phyloP scores from a whole-genome alignment of 1,140 invertebrate genomes.

The Trichonephila clavipes region DNA sequence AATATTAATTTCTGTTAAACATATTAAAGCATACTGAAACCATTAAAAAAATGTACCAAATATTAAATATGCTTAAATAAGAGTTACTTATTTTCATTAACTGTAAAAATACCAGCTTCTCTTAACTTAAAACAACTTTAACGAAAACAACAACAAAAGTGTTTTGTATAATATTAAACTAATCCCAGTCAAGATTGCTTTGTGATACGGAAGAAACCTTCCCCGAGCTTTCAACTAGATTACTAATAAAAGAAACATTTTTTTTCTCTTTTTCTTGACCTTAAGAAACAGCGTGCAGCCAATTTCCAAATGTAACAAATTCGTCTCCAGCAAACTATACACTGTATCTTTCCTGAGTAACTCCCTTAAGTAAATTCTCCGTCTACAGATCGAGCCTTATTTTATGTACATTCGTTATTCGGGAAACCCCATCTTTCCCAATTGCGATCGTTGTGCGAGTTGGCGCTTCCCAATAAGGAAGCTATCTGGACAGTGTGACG shows the following conservation, averaged over 20 bases:
- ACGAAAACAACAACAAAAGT: too few relatives aligned
- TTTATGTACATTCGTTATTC: constrained; percentile 31
- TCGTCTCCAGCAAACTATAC: neutral
- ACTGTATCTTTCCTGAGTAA: constrained; percentile 20
- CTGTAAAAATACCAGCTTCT: too few relatives aligned
- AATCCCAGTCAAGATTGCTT: neutral
- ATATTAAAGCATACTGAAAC: too few relatives aligned
- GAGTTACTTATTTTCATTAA: too few relatives aligned
- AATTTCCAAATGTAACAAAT: constrained; percentile 46
- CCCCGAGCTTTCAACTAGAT: neutral
- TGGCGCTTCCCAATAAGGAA: constrained; percentile 53
- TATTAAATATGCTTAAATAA: too few relatives aligned
- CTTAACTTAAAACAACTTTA: too few relatives aligned
- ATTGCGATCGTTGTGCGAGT: constrained; percentile 15
- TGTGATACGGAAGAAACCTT: neutral
- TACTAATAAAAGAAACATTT: neutral
- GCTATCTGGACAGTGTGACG: constrained; percentile 50
- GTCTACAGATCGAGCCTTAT: constrained; percentile 48
- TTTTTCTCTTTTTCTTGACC: neutral
- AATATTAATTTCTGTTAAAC: too few relatives aligned
- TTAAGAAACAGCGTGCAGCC: constrained; percentile 4
- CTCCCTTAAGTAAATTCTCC: constrained; percentile 41
- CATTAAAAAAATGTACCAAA: too few relatives aligned
- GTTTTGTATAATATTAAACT: too few relatives aligned
- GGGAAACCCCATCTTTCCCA: constrained; percentile 29